These are phyloP conservation scores for Trinorchestia longiramus DNA, from an alignment of 1,140 invertebrate genomes.

Conservation along the genomic window DNA sequence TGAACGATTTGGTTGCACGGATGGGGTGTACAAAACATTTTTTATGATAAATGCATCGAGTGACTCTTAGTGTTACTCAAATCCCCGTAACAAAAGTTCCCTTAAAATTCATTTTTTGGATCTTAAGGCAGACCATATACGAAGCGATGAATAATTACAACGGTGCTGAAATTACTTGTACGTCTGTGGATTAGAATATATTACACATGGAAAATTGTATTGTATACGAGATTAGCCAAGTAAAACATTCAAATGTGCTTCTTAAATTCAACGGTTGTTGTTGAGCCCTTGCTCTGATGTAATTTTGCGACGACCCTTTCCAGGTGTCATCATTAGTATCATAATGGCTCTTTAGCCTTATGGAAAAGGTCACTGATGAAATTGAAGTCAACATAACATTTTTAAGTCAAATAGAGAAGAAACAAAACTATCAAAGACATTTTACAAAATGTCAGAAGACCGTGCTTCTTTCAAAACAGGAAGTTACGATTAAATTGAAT, in stretches of 20 bases:
- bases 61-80: not conserved
- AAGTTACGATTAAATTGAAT: not conserved
- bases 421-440: not conserved
- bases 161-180: too few relatives aligned
- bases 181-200: too few relatives aligned
- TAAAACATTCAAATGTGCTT: not conserved
- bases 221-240: not conserved
- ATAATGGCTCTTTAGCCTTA: not conserved
- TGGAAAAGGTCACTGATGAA: not conserved
- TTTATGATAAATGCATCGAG: not conserved
- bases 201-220: not conserved
- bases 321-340: not conserved
- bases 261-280: not conserved
- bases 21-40: not conserved
- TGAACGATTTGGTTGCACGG: not conserved
- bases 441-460: not conserved
- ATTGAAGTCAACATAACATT: not conserved
- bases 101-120: too few relatives aligned
- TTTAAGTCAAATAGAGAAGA: not conserved
- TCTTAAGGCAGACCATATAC: too few relatives aligned
- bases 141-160: too few relatives aligned
- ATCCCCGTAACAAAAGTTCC: not conserved
- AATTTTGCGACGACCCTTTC: not conserved
- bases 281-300: not conserved
- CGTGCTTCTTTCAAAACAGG: not conserved